Percentiles rank a stretch among this genome's conserved stretches.
Evolutionary conservation across 2,113 vertebrate genomes (phyloP).

Genomic region (Miniopterus natalensis): DNA sequence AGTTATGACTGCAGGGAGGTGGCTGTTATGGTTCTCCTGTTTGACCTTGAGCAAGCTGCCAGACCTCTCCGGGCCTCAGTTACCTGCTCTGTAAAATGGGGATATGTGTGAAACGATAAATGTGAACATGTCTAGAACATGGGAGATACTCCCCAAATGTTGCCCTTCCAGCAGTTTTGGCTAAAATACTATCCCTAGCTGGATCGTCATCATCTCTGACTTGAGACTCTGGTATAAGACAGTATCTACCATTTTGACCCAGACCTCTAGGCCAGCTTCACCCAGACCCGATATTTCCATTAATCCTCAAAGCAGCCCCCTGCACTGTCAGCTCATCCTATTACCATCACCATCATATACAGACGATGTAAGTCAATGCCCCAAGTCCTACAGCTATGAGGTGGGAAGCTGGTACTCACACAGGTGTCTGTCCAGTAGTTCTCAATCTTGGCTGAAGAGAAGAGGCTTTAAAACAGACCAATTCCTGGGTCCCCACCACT

Average conservation of each 20-base stretch:
- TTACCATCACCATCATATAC: not conserved
- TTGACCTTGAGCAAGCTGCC: not conserved
- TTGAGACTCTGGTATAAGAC: not conserved
- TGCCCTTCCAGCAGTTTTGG: not conserved
- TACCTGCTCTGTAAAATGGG: not conserved
- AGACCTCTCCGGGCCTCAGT: not conserved
- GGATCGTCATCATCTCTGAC: not conserved
- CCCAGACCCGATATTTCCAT: not conserved
- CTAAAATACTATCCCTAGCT: not conserved
- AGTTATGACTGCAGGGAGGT: not conserved
- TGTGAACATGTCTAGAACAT: not conserved
- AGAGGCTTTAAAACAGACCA: not conserved
- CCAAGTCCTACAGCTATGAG: not conserved
- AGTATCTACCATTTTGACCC: not conserved
- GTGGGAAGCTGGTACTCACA: fast-evolving
- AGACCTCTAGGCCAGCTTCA: not conserved
- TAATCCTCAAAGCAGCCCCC: not conserved
- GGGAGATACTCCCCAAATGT: not conserved
- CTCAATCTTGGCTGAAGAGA: not conserved
- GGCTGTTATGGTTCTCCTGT: not conserved
- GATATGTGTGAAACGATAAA: not conserved
- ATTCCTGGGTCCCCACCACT: not conserved
- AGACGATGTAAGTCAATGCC: not conserved
- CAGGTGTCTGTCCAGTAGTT: not conserved
- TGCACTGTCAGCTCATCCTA: fast-evolving